These are phyloP conservation scores for Andrena cerasifolii DNA, from an alignment of 1,140 invertebrate genomes.

Conservation along the genomic window DNA sequence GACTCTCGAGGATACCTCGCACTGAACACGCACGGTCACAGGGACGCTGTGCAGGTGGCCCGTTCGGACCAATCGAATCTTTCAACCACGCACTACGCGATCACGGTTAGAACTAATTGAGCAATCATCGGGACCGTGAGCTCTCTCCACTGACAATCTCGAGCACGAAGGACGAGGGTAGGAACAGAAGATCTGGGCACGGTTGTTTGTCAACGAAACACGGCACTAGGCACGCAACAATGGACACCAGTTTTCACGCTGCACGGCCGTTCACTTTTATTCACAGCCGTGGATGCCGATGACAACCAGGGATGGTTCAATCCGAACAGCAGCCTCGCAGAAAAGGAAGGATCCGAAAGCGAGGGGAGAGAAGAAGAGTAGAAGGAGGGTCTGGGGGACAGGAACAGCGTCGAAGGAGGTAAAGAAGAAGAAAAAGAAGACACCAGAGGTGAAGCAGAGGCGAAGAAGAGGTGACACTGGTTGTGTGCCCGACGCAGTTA, in stretches of 20 bases:
- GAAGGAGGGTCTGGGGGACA: background rate
- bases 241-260: slow-evolving; percentile 39
- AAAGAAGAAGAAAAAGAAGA: slow-evolving; percentile 1
- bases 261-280: slow-evolving; percentile 26
- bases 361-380: background rate
- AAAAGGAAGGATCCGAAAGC: slow-evolving; percentile 30
- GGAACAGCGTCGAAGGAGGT: background rate
- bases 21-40: slow-evolving; percentile 53
- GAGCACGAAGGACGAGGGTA: background rate
- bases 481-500: background rate
- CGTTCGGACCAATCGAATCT: slow-evolving; percentile 40
- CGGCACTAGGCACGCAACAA: slow-evolving; percentile 27
- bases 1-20: slow-evolving; percentile 31
- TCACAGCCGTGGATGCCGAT: slow-evolving; percentile 3
- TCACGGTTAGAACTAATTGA: slow-evolving; percentile 64
- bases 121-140: slow-evolving; percentile 49
- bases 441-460: background rate
- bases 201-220: slow-evolving; percentile 32
- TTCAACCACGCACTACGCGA: slow-evolving; percentile 35
- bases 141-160: background rate
- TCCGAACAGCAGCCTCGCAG: background rate
- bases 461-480: slow-evolving; percentile 11
- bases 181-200: background rate
- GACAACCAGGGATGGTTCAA: slow-evolving; percentile 28
- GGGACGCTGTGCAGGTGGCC: slow-evolving; percentile 7